Evolutionary conservation across 2,888 invertebrate genomes (phyloP).

Genomic region (Octodonta nipae): DNA sequence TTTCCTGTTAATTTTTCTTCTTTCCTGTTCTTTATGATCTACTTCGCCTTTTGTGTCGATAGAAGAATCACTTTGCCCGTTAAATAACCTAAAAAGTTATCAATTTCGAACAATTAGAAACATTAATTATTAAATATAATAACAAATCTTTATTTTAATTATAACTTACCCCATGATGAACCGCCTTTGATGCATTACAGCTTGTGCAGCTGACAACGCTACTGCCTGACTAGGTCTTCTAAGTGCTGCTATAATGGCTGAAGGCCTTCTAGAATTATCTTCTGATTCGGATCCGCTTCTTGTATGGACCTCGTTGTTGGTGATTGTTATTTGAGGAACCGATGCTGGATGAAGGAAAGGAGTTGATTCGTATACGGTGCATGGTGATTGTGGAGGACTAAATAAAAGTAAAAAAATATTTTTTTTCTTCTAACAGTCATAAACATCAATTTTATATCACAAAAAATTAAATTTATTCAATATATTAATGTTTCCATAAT

Average conservation of each 20-base stretch:
- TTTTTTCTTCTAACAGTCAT: too few relatives aligned
- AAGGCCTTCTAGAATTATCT: slow-evolving; percentile 41
- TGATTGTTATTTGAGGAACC: slow-evolving; percentile 9
- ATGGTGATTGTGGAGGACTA: slow-evolving; percentile 11
- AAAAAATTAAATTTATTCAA: too few relatives aligned
- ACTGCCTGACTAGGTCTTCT: slow-evolving; percentile 48
- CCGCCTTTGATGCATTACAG: slow-evolving; percentile 29
- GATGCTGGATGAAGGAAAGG: slow-evolving; percentile 5
- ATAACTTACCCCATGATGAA: slow-evolving; percentile 26
- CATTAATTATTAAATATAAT: too few relatives aligned
- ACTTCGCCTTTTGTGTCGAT: slow-evolving; percentile 17
- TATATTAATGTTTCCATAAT: too few relatives aligned
- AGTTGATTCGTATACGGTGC: slow-evolving; percentile 7
- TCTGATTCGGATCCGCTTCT: slow-evolving; percentile 7
- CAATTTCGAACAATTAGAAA: too few relatives aligned
- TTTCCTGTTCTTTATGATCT: slow-evolving; percentile 22
- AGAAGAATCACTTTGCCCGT: slow-evolving; percentile 18
- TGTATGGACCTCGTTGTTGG: slow-evolving; percentile 7
- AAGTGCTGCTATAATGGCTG: slow-evolving; percentile 49
- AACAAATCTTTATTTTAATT: too few relatives aligned
- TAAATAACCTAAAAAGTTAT: too few relatives aligned
- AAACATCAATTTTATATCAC: too few relatives aligned
- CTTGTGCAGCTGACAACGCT: slow-evolving; percentile 42
- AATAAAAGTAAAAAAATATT: slow-evolving; percentile 5
- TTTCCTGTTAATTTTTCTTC: slow-evolving; percentile 30